These are phyloP conservation scores for Poecile atricapillus DNA, from an alignment of 2,113 vertebrate genomes.

Conservation along the genomic window DNA sequence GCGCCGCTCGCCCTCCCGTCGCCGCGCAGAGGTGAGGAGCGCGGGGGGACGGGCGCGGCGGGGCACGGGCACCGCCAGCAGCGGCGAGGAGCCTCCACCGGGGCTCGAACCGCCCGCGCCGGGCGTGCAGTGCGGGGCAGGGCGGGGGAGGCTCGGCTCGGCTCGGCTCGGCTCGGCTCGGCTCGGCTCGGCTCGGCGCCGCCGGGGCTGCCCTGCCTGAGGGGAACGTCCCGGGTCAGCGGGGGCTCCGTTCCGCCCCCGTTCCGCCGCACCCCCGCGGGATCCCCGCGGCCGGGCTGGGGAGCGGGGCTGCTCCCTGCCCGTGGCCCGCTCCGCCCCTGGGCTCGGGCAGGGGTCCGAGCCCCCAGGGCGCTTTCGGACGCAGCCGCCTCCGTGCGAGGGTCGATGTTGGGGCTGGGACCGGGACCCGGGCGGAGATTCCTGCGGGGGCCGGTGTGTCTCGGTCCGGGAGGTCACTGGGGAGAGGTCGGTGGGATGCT, in stretches of 20 bases:
- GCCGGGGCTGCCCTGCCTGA: background rate
- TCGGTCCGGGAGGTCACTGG: background rate
- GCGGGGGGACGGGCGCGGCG: background rate
- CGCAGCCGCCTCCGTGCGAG: background rate
- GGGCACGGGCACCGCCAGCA: background rate
- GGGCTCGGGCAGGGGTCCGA: background rate
- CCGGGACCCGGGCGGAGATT: background rate
- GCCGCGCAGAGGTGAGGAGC: slow-evolving; percentile 11
- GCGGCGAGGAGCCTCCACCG: background rate
- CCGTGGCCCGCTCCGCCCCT: background rate
- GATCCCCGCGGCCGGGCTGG: background rate
- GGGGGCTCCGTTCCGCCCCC: background rate
- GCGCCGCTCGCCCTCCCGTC: background rate
- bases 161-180: background rate
- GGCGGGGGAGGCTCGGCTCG: background rate
- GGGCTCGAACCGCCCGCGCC: background rate
- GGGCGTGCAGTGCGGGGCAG: background rate
- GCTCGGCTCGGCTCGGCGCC: background rate
- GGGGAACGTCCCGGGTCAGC: no score
- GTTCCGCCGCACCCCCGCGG: background rate
- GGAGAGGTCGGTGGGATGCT: background rate
- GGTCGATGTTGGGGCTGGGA: background rate
- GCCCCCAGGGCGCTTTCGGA: background rate
- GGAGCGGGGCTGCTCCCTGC: background rate
- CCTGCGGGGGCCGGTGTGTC: background rate